Evolutionary conservation across 2,797 vertebrate species (phyloP), one percentile per base, ranked within the genome.

Genomic region (Sternotherus odoratus): DNA sequence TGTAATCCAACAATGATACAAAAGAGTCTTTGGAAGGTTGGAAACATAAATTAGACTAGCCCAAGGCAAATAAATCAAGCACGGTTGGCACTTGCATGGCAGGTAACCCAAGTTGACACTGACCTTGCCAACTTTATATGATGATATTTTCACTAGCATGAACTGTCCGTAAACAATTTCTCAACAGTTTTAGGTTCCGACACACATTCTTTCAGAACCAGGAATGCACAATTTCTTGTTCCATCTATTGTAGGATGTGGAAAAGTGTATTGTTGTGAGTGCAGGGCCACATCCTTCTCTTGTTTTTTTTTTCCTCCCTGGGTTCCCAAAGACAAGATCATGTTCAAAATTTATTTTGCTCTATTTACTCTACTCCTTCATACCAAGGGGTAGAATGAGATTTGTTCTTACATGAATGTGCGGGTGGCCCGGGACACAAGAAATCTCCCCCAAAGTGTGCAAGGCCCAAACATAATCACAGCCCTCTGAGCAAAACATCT

Each of bases 41-140:
- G 63, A 82, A 19, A 51, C 21, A 24, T 0, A 8, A 87, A n/a
- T 92, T 89, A 89, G 81, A 63, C 74, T 63, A 75, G 92, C 97
- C 92, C 83, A 93, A 82, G 91, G 96, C 91, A 94, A 89, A 46
- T 19, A 80, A 72, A 85, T 72, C 88, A 94, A 85, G 93, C 93
- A 88, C 93, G 88, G 91, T 82, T 96, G 92, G 72, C 90, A 91
- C 78, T 94, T 87, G 53, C 60, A 77, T 79, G 90, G 91, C 92
- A 96, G 95, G 95, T 90, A 91, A 96, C 95, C 86, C 57, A 94
- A 97, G 80, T 79, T 95, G 96, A 95, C 92, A 95, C 66, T 89
- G 96, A 95, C 92, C 92, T 96, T 95, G 94, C 86, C 86, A 92
- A 66, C 30, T 46, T 85, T 82, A 60, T 39, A 50, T 33, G 88